Percentiles rank a stretch among this genome's conserved stretches.
These are phyloP conservation scores for Liasis olivaceus DNA, from an alignment of 2,797 vertebrate genomes.

Conservation along the genomic window DNA sequence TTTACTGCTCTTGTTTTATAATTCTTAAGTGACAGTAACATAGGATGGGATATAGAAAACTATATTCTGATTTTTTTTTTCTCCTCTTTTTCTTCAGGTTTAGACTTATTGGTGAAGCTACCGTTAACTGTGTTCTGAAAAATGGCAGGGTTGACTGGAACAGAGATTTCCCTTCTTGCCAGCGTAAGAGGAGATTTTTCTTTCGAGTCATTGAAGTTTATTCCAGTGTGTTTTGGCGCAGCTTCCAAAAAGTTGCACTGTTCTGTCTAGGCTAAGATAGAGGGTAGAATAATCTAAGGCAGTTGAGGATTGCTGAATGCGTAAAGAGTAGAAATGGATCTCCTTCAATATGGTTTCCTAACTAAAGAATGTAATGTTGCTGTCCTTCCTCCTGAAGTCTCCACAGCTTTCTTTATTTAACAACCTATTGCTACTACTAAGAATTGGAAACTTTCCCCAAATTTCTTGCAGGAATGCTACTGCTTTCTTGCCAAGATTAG, in stretches of 20 bases:
- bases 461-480: neutral
- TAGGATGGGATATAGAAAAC: neutral
- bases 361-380: neutral
- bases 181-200: slow-evolving; percentile 4
- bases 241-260: neutral
- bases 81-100: neutral
- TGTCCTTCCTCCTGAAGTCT: neutral
- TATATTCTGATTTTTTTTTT: neutral
- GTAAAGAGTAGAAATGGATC: neutral
- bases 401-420: neutral
- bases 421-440: neutral
- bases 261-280: neutral
- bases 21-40: neutral
- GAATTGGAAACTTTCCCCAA: neutral
- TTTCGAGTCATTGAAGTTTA: neutral
- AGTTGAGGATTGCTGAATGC: neutral
- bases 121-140: neutral
- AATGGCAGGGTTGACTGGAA: neutral
- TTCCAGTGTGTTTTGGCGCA: neutral
- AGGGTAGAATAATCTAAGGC: neutral
- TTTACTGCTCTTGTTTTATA: neutral
- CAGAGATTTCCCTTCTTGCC: fast-evolving
- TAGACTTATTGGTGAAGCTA: neutral
- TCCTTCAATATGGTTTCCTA: neutral
- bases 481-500: neutral